These are phyloP conservation scores for Esox masquinongy DNA, from an alignment of 2,797 vertebrate genomes.

Conservation along the genomic window DNA sequence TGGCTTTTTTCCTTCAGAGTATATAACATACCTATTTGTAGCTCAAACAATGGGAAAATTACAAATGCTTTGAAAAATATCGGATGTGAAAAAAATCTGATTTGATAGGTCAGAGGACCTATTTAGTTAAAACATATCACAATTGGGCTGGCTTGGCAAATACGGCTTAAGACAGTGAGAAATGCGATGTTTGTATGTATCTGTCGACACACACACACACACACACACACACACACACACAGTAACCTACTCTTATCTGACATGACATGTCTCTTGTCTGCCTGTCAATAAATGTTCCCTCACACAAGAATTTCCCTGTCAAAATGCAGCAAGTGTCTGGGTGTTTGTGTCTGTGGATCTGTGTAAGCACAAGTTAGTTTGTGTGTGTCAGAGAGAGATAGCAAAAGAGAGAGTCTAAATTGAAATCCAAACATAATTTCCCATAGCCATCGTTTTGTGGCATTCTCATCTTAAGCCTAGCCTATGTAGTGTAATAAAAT, in stretches of 20 bases:
- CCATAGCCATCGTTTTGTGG: background rate
- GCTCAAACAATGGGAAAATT: too few species aligned
- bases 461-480: background rate
- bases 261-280: conserved; percentile 40
- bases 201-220: background rate
- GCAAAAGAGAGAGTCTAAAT: background rate
- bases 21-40: too few species aligned
- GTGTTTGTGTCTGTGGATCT: conserved; percentile 21
- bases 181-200: background rate
- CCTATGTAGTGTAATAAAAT: background rate
- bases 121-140: too few species aligned
- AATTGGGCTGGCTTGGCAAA: too few species aligned
- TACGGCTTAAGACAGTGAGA: background rate
- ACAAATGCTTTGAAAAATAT: too few species aligned
- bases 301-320: conserved; percentile 39
- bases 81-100: too few species aligned
- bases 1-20: too few species aligned
- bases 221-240: background rate
- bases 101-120: too few species aligned
- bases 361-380: conserved; percentile 13
- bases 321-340: conserved; percentile 19
- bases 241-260: background rate
- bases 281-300: conserved; percentile 30
- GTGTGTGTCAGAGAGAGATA: conserved; percentile 19
- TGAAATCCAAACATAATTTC: background rate